Base-by-base conservation (phyloP, 1,140 invertebrate species). In the Thaumatotibia leucotreta region DNA sequence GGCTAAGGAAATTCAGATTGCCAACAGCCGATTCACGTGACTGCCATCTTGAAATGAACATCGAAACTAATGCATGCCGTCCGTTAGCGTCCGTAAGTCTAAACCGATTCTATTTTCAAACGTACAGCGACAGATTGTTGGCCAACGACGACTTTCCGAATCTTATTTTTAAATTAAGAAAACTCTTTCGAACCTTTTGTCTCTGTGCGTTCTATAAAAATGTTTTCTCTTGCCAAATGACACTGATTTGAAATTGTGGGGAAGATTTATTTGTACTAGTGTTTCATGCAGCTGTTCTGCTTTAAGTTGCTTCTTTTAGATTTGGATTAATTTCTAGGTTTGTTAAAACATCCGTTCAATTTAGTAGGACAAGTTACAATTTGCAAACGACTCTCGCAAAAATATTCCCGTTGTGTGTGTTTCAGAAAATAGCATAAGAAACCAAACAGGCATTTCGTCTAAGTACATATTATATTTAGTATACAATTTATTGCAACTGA, bases 91-190 rank as follows among this genome's bases (percentile, higher is more conserved):
- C 77, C 77, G 39, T 45, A 74, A 76, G 75, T 76, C 76, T 76
- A 69, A 74, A 83, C 80, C 61, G 67, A 22, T 67, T 75, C 83
- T 88, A 88, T 88, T 88, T 88, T 76, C 64, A 68, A 70, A 65
- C 74, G 77, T 74, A 74, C 74, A 65, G 64, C 75, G 84, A 86
- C 83, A 82, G 79, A 82, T 85, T 81, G 76, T 87, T 89, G 84
- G 84, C 86, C 76, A 65, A 69, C 76, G 76, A 64, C 78, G 73
- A 74, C 77, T 79, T 69, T 78, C 73, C 74, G 79, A 80, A 85
- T 80, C 80, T 86, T 86, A 86, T 88, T 88, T 88, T 86, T 79
- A 77, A 74, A 68, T 62, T 64, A 68, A 73, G 69, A 76, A 80
- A 74, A 84, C 70, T 79, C 74, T 79, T 80, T 80, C 79, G 63